Base-by-base conservation (phyloP, 2,797 vertebrate species). In the Pantherophis vulpinus region DNA sequence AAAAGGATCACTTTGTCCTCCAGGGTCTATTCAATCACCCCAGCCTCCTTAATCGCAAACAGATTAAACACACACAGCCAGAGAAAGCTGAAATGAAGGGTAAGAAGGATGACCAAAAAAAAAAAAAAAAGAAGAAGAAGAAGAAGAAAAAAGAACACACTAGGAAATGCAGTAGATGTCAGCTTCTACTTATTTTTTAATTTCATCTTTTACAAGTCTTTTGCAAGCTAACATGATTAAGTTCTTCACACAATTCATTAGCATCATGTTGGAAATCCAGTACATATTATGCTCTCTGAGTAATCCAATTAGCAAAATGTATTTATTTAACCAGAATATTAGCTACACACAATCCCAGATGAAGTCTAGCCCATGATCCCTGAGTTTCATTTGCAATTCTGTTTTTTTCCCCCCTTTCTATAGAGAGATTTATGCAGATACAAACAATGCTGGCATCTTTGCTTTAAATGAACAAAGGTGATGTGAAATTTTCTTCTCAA, bases 231-330 rank as follows among this genome's bases (percentile, higher is more conserved):
- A 96, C 97, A 96, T 98, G 96, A 97, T 98, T 98, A 98, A 98
- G 98, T 98, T 98, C 97, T 96, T 96, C 96, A 96, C 96, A 95
- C 98, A 98, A 98, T 98, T 98, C 98, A 99, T 99, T 98, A 98
- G 98, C 96, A 97, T 98, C 98, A 74, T 98, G 98, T 98, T 97
- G 97, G 96, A 97, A 98, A 96, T 97, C 98, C 97, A 96, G 97
- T 92, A 96, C 98, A 97, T 98, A 97, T 97, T 96, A 96, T 97
- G 96, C 98, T 98, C 97, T 98, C 98, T 96, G 96, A 97, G 96
- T 98, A 98, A 99, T 98, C 98, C 98, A 99, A 99, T 99, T 98
- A 99, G 98, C 96, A 96, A 97, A 97, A 97, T 97, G 97, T 97
- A 97, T 98, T 97, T 97, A 97, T 97, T 97, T 97, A 97, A 97